These are phyloP conservation scores for Pocillopora grandis DNA, from an alignment of 92 coral and sea anemone genomes.

Conservation along the genomic window DNA sequence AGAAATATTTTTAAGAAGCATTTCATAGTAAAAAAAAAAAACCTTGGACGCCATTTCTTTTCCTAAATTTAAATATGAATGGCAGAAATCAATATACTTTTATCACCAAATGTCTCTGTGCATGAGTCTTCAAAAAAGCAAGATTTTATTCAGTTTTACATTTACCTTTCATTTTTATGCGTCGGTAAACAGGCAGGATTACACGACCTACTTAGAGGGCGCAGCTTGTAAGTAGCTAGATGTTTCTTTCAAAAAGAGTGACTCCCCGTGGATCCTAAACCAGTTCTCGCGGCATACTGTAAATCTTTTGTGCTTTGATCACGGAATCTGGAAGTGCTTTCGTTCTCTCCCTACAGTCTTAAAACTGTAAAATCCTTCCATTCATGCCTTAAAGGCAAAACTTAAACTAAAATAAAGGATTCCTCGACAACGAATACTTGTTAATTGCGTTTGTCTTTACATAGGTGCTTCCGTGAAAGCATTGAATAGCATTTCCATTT, in stretches of 20 bases:
- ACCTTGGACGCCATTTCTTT: background rate
- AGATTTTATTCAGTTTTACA: background rate
- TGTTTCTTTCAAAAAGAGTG: conserved; percentile 9
- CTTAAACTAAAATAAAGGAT: background rate
- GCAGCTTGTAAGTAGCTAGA: conserved; percentile 3
- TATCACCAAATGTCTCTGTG: background rate
- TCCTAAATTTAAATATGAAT: conserved; percentile 14
- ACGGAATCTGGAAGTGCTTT: conserved; percentile 15
- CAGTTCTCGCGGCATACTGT: conserved; percentile 24
- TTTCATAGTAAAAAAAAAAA: background rate
- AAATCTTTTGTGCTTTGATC: conserved; percentile 38
- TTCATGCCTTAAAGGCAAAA: background rate
- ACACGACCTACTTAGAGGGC: conserved; percentile 4
- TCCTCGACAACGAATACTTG: background rate
- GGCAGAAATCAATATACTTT: background rate
- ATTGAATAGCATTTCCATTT: background rate
- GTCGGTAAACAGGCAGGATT: background rate
- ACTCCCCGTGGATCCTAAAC: conserved; percentile 28
- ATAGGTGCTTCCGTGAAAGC: conserved; percentile 2
- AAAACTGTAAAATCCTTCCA: background rate
- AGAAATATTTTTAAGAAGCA: background rate
- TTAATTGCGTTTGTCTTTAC: background rate
- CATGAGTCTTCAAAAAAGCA: background rate
- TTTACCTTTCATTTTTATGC: background rate
- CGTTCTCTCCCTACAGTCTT: background rate